phyloP scores from a whole-genome alignment of 2,797 vertebrate species.

The Chaunax sp. region DNA sequence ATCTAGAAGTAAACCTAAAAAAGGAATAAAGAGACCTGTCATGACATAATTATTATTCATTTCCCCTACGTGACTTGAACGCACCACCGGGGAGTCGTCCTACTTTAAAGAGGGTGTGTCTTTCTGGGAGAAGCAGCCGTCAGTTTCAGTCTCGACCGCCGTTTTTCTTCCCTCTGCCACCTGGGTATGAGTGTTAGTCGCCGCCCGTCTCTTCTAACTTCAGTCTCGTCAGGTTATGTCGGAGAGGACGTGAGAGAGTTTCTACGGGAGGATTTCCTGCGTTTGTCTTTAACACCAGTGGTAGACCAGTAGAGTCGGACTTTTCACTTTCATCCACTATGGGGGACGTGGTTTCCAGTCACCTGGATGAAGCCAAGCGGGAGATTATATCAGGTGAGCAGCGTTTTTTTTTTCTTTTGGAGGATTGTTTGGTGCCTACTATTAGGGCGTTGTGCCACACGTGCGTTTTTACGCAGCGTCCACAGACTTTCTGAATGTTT shows the following conservation, averaged over 20 bases:
- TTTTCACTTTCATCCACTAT: slow-evolving; percentile 73
- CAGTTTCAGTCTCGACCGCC: background rate
- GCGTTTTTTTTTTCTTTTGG: background rate
- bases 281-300: background rate
- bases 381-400: slow-evolving; percentile 90
- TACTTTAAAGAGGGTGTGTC: slow-evolving; percentile 71
- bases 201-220: background rate
- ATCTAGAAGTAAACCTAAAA: too few species aligned
- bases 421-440: background rate
- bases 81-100: slow-evolving; percentile 45
- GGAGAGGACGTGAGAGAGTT: background rate
- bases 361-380: slow-evolving; percentile 92
- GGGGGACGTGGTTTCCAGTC: slow-evolving; percentile 93
- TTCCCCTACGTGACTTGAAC: slow-evolving; percentile 1
- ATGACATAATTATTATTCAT: too few species aligned
- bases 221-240: background rate
- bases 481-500: background rate
- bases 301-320: slow-evolving; percentile 21
- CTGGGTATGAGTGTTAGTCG: background rate
- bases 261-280: background rate
- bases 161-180: background rate
- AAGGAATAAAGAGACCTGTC: too few species aligned
- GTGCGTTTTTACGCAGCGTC: slow-evolving; percentile 25
- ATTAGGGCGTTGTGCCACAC: slow-evolving; percentile 4
- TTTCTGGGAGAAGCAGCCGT: slow-evolving; percentile 2